Evolutionary conservation across 2,888 invertebrate species (phyloP).

Genomic region (Hedychridium roseum): DNA sequence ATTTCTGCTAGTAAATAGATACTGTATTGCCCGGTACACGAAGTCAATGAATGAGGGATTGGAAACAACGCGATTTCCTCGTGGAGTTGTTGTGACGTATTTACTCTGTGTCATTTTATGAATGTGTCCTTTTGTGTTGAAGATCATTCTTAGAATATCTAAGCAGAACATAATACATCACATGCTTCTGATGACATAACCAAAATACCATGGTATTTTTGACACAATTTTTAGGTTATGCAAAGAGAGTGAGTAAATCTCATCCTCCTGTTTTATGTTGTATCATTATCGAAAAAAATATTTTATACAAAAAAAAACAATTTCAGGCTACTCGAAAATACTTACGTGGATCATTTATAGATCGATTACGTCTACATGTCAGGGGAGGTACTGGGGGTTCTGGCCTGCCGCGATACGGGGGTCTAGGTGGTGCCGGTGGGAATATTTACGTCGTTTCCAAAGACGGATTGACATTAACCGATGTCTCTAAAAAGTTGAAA

Average conservation of each 20-base stretch:
- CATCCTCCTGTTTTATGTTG: not conserved
- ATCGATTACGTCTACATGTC: slow-evolving; percentile 80
- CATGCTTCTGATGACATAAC: not conserved
- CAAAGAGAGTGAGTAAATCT: slow-evolving; percentile 60
- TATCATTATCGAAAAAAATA: not conserved
- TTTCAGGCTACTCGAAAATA: slow-evolving; percentile 66
- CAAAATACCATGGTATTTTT: slow-evolving; percentile 66
- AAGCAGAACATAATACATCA: not conserved
- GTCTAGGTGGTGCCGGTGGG: slow-evolving; percentile 91
- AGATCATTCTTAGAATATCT: no score
- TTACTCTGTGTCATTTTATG: no score
- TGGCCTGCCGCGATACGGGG: slow-evolving; percentile 84
- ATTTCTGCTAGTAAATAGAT: no score
- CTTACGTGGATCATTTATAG: slow-evolving; percentile 72
- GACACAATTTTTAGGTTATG: slow-evolving; percentile 63
- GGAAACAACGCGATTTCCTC: no score
- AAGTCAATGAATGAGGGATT: no score
- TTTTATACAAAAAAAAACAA: not conserved
- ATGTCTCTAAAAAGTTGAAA: slow-evolving; percentile 66
- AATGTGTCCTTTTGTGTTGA: no score
- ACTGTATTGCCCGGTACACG: no score
- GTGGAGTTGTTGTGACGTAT: no score
- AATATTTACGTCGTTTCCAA: slow-evolving; percentile 78
- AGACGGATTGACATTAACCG: slow-evolving; percentile 69
- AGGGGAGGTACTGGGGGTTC: slow-evolving; percentile 85